Percentiles rank a stretch among this genome's conserved stretches.
Conservation (phyloP, 2,797 vertebrate species). For the Sarcoramphus papa region DNA sequence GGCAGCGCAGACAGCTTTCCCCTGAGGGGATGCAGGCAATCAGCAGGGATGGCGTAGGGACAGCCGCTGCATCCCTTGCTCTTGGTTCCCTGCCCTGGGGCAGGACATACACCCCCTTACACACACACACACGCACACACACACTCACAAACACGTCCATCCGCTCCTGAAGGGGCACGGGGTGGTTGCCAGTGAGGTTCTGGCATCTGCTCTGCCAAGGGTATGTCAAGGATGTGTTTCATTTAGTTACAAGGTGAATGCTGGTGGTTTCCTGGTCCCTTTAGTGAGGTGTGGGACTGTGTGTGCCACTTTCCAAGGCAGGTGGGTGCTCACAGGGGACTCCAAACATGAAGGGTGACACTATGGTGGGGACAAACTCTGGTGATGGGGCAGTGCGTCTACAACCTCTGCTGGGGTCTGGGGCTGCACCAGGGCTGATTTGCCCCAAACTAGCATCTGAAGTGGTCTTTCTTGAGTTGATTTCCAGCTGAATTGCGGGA, state of each 20-base stretch:
- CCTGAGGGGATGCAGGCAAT: neutral
- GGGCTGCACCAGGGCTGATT: neutral
- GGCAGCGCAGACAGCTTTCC: neutral
- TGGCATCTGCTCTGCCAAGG: neutral
- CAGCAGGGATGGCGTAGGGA: neutral
- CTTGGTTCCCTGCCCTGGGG: neutral
- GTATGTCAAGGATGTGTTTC: fast-evolving
- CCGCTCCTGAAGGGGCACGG: fast-evolving
- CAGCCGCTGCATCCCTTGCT: neutral
- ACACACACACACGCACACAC: too few relatives aligned
- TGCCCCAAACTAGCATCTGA: neutral
- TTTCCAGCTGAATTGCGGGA: neutral
- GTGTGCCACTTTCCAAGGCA: neutral
- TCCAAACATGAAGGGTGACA: neutral
- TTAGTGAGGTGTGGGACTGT: neutral
- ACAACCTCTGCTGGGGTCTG: neutral
- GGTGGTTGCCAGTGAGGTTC: neutral
- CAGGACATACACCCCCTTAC: fast-evolving
- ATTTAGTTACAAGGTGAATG: neutral
- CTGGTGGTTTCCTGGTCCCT: neutral
- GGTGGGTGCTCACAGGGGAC: neutral
- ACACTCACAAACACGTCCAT: fast-evolving
- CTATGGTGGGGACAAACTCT: fast-evolving
- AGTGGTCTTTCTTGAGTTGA: neutral
- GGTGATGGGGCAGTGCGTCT: neutral